phyloP scores from a whole-genome alignment of 2,113 vertebrate species.

The Miniopterus natalensis region DNA sequence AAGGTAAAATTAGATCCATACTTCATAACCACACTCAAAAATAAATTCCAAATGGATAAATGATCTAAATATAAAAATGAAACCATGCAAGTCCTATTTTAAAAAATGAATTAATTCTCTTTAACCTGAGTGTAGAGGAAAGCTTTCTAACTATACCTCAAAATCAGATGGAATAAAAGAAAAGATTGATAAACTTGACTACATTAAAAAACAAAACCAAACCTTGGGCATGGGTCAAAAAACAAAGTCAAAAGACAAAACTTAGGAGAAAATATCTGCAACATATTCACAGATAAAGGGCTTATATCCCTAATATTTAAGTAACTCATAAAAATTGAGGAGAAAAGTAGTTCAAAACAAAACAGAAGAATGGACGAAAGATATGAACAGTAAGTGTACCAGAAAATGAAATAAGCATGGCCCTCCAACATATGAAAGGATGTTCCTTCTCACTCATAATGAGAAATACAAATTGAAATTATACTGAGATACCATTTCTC shows the following conservation, averaged over 20 bases:
- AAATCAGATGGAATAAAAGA: slow-evolving; percentile 45
- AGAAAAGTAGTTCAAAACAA: neutral
- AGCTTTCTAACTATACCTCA: neutral
- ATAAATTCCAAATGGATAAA: slow-evolving; percentile 39
- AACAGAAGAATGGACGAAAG: neutral
- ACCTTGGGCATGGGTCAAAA: neutral
- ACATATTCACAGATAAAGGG: neutral
- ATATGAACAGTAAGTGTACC: slow-evolving; percentile 35
- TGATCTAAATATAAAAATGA: slow-evolving; percentile 30
- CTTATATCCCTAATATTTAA: slow-evolving; percentile 19
- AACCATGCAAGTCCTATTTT: slow-evolving; percentile 1
- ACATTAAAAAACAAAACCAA: neutral
- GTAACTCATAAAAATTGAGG: slow-evolving; percentile 19
- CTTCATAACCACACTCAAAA: slow-evolving; percentile 18
- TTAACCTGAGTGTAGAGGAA: slow-evolving; percentile 29
- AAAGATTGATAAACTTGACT: slow-evolving; percentile 25
- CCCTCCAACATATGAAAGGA: slow-evolving; percentile 20
- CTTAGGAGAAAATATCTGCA: slow-evolving; percentile 47
- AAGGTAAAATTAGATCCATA: slow-evolving; percentile 63
- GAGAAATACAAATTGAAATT: slow-evolving; percentile 59
- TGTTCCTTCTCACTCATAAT: neutral
- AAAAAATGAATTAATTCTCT: slow-evolving; percentile 19
- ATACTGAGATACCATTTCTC: slow-evolving; percentile 32
- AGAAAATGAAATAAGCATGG: neutral
- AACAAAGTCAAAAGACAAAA: slow-evolving; percentile 52